Conservation (phyloP, 2,113 vertebrate species). For the Picathartes gymnocephalus region DNA sequence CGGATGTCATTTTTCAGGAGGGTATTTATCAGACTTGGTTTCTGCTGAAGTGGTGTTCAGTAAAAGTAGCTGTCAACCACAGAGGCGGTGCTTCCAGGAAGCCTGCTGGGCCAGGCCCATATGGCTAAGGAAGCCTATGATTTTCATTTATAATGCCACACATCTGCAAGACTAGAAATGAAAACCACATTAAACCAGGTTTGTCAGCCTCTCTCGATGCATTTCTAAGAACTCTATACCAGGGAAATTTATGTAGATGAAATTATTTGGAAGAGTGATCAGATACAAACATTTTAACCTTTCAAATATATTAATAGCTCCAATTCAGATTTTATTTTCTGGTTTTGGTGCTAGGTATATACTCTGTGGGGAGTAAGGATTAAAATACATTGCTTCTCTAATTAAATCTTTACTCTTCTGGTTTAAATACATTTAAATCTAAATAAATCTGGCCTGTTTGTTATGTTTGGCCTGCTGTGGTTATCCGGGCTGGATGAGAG, state of each 20-base stretch:
- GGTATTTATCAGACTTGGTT: not conserved
- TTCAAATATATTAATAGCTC: not conserved
- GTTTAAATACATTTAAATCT: not conserved
- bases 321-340: not conserved
- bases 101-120: not conserved
- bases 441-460: not conserved
- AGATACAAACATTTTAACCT: not conserved
- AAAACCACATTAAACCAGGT: not conserved
- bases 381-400: not conserved
- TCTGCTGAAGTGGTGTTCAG: not conserved
- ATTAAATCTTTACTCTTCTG: not conserved
- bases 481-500: not conserved
- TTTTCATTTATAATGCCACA: not conserved
- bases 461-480: not conserved
- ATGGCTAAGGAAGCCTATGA: not conserved
- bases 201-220: not conserved
- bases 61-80: not conserved
- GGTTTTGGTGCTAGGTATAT: not conserved
- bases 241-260: not conserved
- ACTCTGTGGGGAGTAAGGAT: not conserved
- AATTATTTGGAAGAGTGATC: not conserved
- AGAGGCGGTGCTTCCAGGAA: not conserved
- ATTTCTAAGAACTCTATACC: constrained; percentile 7
- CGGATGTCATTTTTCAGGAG: not conserved
- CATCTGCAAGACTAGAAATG: not conserved